Base-by-base conservation (phyloP, 2,888 invertebrate genomes). In the Venustoraphidia nigricollis region DNA sequence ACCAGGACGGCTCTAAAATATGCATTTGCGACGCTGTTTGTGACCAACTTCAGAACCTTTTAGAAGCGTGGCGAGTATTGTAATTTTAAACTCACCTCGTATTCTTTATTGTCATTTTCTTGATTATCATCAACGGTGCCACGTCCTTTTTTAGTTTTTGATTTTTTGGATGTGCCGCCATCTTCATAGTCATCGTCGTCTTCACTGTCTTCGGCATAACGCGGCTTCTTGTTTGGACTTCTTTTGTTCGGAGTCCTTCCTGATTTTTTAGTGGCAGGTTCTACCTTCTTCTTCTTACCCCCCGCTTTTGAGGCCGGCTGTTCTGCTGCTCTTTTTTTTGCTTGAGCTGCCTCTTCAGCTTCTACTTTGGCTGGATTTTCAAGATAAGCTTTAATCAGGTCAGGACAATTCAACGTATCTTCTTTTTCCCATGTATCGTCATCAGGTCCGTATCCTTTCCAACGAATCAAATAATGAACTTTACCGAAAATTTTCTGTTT, bases 361-460 rank as follows among this genome's bases (percentile, higher is more conserved):
- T 53, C 27, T 52, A 52, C 36, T 55, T 56, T 43, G 34, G 34
- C 43, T 39, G 54, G 55, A 13, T 57, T 53, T 50, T 60, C 56
- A 48, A 69, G 27, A 27, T 27, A 81, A 47, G 73, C 69, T 10
- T 71, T 72, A 10, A 88, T 79, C 37, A 85, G 61, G 37, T 81
- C 78, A 2, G 77, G 73, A 60, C 87, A 87, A 48, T 77, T 79
- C 0, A 87, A 62, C 9, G 81, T 81, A 39, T 75, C 71, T 55
- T 80, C 82, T 8, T 81, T 77, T 59, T 85, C 84, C 87, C 87
- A 87, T 1, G 83, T 81, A 58, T 87, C 84, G 52, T 72, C 73
- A 40, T 77, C 76, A 44, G 77, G 72, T 49, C 70, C 70, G 55
- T 83, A 86, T 0, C 85, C 85, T 59, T 84, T 85, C 87, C 87